phyloP scores from a whole-genome alignment of 2,797 vertebrate species.

The Tiaroga cobitis region DNA sequence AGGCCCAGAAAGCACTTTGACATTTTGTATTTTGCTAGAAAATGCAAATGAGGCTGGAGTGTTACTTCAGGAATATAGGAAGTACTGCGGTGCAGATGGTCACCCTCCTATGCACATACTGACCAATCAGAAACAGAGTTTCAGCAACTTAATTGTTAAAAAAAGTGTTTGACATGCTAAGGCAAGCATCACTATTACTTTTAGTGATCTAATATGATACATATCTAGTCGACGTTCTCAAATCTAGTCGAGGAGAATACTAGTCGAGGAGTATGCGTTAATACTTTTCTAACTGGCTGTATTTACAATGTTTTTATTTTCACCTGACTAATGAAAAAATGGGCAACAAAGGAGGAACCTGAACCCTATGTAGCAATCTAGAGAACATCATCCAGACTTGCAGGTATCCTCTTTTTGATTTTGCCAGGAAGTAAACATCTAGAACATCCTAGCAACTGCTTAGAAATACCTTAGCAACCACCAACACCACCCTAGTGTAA shows the following conservation, averaged over 20 bases:
- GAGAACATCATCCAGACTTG: neutral
- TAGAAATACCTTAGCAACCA: neutral
- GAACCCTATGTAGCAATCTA: neutral
- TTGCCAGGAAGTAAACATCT: neutral
- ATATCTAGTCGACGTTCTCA: too few relatives aligned
- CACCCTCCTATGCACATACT: conserved; percentile 2
- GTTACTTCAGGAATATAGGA: conserved; percentile 32
- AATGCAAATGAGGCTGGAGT: conserved; percentile 73
- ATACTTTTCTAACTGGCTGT: neutral
- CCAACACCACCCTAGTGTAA: neutral
- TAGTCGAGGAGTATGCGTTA: neutral
- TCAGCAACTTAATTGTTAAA: neutral
- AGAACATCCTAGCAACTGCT: neutral
- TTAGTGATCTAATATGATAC: neutral
- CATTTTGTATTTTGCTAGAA: conserved; percentile 77
- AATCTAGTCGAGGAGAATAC: neutral
- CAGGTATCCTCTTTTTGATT: neutral
- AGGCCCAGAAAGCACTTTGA: conserved; percentile 71
- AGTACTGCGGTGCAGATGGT: conserved; percentile 7
- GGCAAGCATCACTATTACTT: neutral
- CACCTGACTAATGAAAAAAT: neutral
- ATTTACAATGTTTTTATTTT: neutral
- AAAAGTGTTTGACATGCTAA: neutral
- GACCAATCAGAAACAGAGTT: conserved; percentile 11
- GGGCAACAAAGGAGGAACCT: neutral